These are phyloP conservation scores for Melanotaenia boesemani DNA, from an alignment of 2,797 vertebrate genomes.

Conservation along the genomic window DNA sequence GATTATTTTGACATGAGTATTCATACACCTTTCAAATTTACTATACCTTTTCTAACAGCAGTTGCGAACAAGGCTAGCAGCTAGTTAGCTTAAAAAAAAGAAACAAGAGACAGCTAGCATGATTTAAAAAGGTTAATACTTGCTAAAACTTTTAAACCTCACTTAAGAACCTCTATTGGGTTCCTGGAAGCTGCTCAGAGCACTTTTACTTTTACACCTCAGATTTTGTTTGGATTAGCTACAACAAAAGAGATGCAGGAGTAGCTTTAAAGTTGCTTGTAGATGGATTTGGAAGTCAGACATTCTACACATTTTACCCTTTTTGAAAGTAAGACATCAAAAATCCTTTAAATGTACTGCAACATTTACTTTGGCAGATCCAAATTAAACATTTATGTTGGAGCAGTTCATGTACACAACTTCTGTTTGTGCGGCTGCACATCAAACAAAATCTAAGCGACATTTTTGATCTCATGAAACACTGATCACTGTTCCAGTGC, in stretches of 20 bases:
- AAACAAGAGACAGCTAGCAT: not conserved
- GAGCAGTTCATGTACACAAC: not conserved
- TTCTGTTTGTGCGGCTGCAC: not conserved
- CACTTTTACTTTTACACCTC: slow-evolving; percentile 3
- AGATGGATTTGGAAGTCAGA: not conserved
- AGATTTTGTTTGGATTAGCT: not conserved
- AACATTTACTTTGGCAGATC: not conserved
- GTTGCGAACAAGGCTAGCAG: not conserved
- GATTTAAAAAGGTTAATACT: not conserved
- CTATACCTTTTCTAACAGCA: too few species aligned
- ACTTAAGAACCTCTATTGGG: not conserved
- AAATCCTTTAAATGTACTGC: not conserved
- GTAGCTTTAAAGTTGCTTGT: not conserved
- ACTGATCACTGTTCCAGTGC: slow-evolving; percentile 24
- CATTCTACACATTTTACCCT: not conserved
- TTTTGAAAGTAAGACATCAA: not conserved
- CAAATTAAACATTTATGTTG: not conserved
- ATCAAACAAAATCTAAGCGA: slow-evolving; percentile 1
- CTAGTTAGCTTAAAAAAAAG: not conserved
- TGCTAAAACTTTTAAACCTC: not conserved
- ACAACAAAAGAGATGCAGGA: slow-evolving; percentile 7
- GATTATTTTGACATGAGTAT: too few species aligned
- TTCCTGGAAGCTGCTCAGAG: slow-evolving; percentile 1
- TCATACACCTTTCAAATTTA: too few species aligned
- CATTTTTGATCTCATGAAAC: slow-evolving; percentile 4